Evolutionary conservation across 35 echinoderm and acorn worm species (phyloP).

Genomic region (Ophioderma brevispina): DNA sequence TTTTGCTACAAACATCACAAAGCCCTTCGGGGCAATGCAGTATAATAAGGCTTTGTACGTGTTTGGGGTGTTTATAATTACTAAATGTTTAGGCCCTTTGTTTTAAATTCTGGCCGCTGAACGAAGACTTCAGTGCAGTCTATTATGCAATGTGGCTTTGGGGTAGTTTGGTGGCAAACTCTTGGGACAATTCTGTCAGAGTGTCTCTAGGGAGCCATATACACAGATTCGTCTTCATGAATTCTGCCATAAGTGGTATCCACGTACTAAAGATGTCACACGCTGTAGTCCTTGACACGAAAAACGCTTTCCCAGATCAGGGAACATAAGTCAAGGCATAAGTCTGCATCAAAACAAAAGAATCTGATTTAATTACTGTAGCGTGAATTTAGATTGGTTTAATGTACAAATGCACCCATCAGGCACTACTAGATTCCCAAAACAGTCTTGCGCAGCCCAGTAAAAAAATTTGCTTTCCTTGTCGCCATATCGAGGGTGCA

Average conservation of each 20-base stretch:
- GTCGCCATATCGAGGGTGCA: background rate
- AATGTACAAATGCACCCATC: background rate
- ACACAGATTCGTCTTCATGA: constrained; percentile 18
- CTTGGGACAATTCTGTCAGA: constrained; percentile 12
- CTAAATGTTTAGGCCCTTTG: constrained; percentile 28
- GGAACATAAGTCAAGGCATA: constrained; percentile 32
- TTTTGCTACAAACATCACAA: constrained; percentile 29
- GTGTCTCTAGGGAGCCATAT: constrained; percentile 51
- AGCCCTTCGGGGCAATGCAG: constrained; percentile 32
- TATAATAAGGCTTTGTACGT: constrained; percentile 38
- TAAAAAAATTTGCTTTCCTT: background rate
- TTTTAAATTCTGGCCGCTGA: constrained; percentile 27
- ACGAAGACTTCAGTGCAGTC: constrained; percentile 58
- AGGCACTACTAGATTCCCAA: constrained; percentile 30
- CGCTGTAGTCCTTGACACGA: constrained; percentile 17
- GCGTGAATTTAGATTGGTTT: background rate
- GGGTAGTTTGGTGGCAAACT: constrained; percentile 11
- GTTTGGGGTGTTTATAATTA: constrained; percentile 46
- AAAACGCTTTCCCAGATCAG: constrained; percentile 12
- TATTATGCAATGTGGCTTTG: constrained; percentile 48
- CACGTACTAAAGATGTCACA: constrained; percentile 42
- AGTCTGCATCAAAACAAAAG: constrained; percentile 31
- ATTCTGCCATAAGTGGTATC: constrained; percentile 35
- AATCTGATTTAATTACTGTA: constrained; percentile 1
- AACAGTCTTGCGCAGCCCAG: constrained; percentile 14